Conservation (phyloP, 2,113 vertebrate genomes). For the Heteronetta atricapilla region DNA sequence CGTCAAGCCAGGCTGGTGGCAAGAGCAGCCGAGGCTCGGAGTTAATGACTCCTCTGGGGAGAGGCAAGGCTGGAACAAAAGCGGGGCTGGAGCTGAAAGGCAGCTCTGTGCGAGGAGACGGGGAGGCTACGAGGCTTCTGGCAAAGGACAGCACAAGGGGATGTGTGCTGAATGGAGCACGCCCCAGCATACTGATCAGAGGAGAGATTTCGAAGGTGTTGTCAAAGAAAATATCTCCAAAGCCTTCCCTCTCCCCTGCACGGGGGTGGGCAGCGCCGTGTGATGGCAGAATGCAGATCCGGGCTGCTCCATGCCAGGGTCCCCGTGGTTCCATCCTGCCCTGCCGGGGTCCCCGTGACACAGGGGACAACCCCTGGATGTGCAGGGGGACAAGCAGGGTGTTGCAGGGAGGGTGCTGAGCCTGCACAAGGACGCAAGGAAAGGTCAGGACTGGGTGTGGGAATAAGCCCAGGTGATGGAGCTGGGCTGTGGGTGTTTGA, state of each 20-base stretch:
- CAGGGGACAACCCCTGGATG: neutral
- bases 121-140: neutral
- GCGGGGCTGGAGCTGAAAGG: neutral
- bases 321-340: neutral
- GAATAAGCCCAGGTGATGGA: neutral
- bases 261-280: neutral
- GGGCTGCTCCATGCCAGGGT: accelerated
- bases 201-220: neutral
- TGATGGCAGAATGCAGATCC: neutral
- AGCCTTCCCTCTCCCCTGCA: neutral
- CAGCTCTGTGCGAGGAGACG: neutral
- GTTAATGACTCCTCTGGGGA: neutral
- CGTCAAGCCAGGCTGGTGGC: neutral
- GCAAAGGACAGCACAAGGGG: conserved; percentile 19
- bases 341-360: accelerated
- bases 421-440: accelerated
- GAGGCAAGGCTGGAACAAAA: neutral
- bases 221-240: neutral
- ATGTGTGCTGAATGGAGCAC: neutral
- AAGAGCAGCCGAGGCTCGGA: neutral
- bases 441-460: neutral
- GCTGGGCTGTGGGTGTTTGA: neutral
- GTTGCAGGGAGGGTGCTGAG: neutral
- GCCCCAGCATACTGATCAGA: neutral
- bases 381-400: accelerated